A percentile compares a stretch with the other conserved stretches of the same genome.
Conservation (phyloP, 2,797 vertebrate genomes). For the Phylloscopus collybita region DNA sequence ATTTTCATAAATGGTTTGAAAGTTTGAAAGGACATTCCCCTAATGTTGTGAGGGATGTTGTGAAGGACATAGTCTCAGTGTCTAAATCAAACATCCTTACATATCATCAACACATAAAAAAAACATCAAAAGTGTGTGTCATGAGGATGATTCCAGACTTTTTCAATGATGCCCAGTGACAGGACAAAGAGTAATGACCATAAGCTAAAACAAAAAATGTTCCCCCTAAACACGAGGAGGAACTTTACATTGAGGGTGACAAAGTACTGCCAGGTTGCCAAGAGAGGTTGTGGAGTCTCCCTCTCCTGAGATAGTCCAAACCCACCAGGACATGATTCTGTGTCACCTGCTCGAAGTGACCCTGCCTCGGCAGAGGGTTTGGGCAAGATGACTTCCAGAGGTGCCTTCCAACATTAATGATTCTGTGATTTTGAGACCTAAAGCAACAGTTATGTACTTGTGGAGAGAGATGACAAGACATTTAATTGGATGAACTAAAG, state of each 20-base stretch:
- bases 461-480: neutral
- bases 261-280: neutral
- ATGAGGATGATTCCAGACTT: neutral
- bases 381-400: neutral
- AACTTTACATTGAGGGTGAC: neutral
- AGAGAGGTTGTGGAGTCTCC: too few relatives aligned
- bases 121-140: accelerated
- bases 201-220: neutral
- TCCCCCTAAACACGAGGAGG: neutral
- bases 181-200: neutral
- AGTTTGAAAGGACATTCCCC: neutral
- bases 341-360: neutral
- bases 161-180: neutral
- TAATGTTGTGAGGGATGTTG: accelerated
- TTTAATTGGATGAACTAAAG: neutral
- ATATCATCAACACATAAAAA: neutral
- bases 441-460: neutral
- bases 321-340: accelerated
- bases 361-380: neutral
- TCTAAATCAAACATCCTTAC: neutral
- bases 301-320: neutral
- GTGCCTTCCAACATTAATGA: neutral
- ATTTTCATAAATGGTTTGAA: neutral
- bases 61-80: neutral
- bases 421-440: neutral